Evolutionary conservation across 1,140 invertebrate genomes (phyloP).

Genomic region (Drosophila triauraria): DNA sequence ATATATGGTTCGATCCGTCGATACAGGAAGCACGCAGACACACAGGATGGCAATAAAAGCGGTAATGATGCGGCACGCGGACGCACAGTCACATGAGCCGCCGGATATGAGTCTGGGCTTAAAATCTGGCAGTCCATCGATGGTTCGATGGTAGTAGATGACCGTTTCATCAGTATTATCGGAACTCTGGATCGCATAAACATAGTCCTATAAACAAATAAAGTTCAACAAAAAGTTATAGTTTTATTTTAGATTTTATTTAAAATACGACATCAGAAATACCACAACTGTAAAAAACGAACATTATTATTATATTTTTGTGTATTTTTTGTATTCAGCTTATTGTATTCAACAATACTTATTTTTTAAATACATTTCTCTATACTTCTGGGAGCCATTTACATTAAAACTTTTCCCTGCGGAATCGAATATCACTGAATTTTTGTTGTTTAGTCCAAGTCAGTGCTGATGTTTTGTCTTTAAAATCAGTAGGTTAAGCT

Average conservation of each 20-base stretch:
- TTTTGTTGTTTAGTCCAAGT: neutral
- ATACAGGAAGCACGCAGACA: constrained; percentile 74
- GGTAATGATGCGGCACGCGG: constrained; percentile 57
- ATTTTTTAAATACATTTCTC: neutral
- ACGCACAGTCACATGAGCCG: constrained; percentile 9
- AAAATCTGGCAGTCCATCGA: neutral
- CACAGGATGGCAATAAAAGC: constrained; percentile 68
- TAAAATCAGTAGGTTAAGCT: neutral
- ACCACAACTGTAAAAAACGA: too few relatives aligned
- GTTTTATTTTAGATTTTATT: too few relatives aligned
- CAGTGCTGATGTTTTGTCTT: neutral
- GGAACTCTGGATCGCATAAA: neutral
- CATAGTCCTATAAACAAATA: too few relatives aligned
- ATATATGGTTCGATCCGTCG: constrained; percentile 60
- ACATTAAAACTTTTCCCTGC: neutral
- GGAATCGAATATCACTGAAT: neutral
- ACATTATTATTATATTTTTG: neutral
- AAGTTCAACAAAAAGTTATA: too few relatives aligned
- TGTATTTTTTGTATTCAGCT: neutral
- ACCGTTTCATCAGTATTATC: neutral
- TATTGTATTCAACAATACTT: neutral
- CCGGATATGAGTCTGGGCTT: constrained; percentile 19
- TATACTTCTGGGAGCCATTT: neutral
- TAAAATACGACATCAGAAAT: too few relatives aligned
- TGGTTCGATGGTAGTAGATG: too few relatives aligned